These are phyloP conservation scores for Augochlorella aurata DNA, from an alignment of 2,888 invertebrate genomes.

Conservation along the genomic window DNA sequence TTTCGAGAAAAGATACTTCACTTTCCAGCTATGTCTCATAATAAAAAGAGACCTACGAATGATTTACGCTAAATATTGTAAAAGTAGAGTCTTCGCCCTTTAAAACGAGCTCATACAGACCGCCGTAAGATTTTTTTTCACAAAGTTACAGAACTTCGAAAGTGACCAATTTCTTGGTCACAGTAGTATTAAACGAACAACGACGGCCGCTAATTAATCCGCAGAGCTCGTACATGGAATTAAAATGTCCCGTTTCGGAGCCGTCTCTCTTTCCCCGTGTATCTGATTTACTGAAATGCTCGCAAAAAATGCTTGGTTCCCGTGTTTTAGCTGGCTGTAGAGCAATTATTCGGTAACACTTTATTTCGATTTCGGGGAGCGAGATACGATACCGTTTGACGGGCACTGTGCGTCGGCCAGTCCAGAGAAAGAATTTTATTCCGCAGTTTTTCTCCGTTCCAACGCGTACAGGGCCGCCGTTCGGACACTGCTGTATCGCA, in stretches of 20 bases:
- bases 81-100: background rate
- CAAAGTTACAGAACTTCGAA: background rate
- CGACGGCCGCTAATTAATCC: background rate
- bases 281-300: background rate
- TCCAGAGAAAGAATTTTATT: slow-evolving; percentile 6
- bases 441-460: background rate
- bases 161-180: background rate
- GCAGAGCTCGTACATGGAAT: background rate
- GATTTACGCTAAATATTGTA: accelerated
- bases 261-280: background rate
- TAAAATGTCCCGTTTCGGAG: background rate
- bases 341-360: background rate
- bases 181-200: too few species aligned
- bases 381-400: slow-evolving; percentile 13
- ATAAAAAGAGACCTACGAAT: background rate
- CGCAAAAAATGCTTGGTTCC: background rate
- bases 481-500: background rate
- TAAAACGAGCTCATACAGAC: background rate
- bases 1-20: too few species aligned
- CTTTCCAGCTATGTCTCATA: background rate
- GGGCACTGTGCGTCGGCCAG: background rate
- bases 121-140: background rate
- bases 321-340: background rate
- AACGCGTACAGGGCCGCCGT: background rate
- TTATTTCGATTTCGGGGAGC: background rate